phyloP scores from a whole-genome alignment of 2,113 vertebrate species.

The Elephas maximus region DNA sequence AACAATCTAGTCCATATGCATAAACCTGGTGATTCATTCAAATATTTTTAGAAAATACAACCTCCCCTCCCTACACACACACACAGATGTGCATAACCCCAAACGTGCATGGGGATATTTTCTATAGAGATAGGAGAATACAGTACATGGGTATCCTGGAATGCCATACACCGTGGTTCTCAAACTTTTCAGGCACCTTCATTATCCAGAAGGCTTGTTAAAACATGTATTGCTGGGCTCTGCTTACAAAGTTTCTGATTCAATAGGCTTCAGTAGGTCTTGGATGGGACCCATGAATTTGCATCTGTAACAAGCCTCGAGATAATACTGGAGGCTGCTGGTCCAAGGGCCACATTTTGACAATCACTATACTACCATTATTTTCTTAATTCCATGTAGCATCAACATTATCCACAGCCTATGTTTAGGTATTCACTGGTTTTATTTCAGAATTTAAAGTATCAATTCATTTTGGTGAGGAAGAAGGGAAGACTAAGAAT shows the following conservation, averaged over 20 bases:
- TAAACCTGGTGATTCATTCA: not conserved
- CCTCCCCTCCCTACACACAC: not conserved
- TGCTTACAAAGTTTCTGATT: not conserved
- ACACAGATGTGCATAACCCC: not conserved
- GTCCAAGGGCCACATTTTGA: too few species aligned
- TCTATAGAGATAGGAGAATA: not conserved
- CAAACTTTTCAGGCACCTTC: not conserved
- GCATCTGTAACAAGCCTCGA: too few species aligned
- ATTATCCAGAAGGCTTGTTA: not conserved
- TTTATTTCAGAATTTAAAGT: slow-evolving; percentile 37
- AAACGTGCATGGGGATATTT: not conserved
- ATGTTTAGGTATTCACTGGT: not conserved
- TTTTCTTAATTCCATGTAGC: not conserved
- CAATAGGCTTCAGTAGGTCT: not conserved
- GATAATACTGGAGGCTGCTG: too few species aligned
- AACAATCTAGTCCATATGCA: not conserved
- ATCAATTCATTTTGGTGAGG: not conserved
- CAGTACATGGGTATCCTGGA: not conserved
- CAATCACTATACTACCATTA: not conserved
- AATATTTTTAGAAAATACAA: not conserved
- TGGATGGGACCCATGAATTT: too few species aligned
- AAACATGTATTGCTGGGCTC: not conserved
- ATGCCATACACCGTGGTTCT: not conserved
- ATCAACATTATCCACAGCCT: not conserved
- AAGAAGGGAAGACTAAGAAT: not conserved